Evolutionary conservation across 92 coral and sea anemone genomes (phyloP).

Genomic region (Metridium senile): DNA sequence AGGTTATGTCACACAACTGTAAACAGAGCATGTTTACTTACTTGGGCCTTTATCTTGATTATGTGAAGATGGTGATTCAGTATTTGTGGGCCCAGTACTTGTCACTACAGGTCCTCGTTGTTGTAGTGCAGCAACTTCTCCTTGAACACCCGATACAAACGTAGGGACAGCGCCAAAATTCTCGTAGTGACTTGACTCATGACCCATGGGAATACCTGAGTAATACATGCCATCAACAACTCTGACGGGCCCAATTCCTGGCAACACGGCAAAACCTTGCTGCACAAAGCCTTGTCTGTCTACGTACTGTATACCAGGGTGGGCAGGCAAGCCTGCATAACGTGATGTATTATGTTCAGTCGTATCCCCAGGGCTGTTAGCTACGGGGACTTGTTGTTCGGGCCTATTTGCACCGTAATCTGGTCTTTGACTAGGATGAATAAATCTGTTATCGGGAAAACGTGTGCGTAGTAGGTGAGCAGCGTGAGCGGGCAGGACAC

Average conservation of each 20-base stretch:
- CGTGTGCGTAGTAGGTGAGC: conserved; percentile 25
- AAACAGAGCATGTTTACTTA: conserved; percentile 51
- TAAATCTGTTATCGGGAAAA: conserved; percentile 24
- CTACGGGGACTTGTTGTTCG: conserved; percentile 91
- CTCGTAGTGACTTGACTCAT: conserved; percentile 72
- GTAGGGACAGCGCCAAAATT: conserved; percentile 77
- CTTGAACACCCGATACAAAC: conserved; percentile 62
- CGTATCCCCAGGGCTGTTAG: conserved; percentile 63
- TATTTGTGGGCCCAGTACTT: conserved; percentile 17
- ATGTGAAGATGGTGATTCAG: conserved; percentile 39
- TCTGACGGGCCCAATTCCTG: conserved; percentile 86
- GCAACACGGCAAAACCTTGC: conserved; percentile 74
- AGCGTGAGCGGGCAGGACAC: conserved; percentile 24
- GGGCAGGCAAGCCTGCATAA: conserved; percentile 41
- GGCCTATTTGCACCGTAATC: conserved; percentile 67
- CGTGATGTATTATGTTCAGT: conserved; percentile 52
- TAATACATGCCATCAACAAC: conserved; percentile 82
- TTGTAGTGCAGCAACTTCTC: conserved; percentile 43
- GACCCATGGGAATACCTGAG: conserved; percentile 79
- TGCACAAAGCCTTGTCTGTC: conserved; percentile 69
- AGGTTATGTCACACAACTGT: conserved; percentile 27
- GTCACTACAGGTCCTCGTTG: conserved; percentile 23
- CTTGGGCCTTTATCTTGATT: conserved; percentile 70
- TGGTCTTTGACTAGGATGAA: conserved; percentile 38
- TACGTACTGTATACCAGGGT: conserved; percentile 61